These are phyloP conservation scores for Oreochromis aureus DNA, from an alignment of 2,113 vertebrate species.

Conservation along the genomic window DNA sequence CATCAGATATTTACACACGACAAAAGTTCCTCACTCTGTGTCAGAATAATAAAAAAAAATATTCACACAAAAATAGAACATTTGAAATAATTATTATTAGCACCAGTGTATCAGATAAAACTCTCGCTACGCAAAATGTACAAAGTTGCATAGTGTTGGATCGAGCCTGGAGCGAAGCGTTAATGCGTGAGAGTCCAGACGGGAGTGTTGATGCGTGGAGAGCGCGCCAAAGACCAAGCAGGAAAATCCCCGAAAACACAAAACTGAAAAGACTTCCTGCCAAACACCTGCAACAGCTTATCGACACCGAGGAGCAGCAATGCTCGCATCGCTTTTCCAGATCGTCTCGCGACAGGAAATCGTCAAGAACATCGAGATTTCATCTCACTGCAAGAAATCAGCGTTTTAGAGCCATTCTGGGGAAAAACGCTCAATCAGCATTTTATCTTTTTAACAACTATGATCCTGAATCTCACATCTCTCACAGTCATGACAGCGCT, in stretches of 20 bases:
- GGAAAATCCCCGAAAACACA: background rate
- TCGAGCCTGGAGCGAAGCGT: conserved; percentile 33
- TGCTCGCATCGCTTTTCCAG: rapidly evolving
- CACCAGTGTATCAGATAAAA: conserved; percentile 99
- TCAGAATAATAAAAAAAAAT: conserved; percentile 82
- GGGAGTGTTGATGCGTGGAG: background rate
- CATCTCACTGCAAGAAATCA: background rate
- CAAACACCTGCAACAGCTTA: background rate
- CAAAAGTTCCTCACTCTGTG: conserved; percentile 81
- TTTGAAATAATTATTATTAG: conserved; percentile 99
- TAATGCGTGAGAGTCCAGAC: conserved; percentile 28
- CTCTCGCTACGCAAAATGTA: conserved; percentile 87
- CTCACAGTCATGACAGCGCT: background rate
- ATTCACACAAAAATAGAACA: conserved; percentile 99
- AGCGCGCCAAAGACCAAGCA: background rate
- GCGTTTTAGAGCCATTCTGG: background rate
- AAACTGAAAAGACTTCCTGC: background rate
- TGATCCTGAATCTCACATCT: background rate
- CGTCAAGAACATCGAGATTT: background rate
- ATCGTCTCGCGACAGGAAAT: background rate
- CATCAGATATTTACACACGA: conserved; percentile 87
- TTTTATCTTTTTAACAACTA: rapidly evolving
- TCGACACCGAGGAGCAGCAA: background rate
- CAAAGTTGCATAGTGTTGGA: conserved; percentile 94
- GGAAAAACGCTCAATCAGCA: background rate